Percentiles rank a stretch among this genome's conserved stretches.
Conservation (phyloP, 1,140 invertebrate species). For the Pseudoatta argentina region DNA sequence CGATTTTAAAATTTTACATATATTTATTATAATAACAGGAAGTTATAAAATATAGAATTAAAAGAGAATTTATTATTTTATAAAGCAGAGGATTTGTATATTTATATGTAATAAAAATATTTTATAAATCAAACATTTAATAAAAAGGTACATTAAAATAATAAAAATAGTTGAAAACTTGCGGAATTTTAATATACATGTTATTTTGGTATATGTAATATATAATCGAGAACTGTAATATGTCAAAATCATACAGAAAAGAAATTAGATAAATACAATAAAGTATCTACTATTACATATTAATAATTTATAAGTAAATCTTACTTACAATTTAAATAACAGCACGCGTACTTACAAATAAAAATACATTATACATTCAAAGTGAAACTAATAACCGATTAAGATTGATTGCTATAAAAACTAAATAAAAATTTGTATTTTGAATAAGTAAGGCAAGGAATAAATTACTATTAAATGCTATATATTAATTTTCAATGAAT, state of each 20-base stretch:
- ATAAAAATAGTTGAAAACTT: not conserved
- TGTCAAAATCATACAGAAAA: not conserved
- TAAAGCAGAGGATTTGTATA: not conserved
- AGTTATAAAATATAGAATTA: not conserved
- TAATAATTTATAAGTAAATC: conserved; percentile 13
- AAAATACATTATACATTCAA: not conserved
- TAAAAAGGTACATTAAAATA: not conserved
- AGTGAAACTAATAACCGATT: not conserved
- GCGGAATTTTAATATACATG: not conserved
- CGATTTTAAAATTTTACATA: not conserved
- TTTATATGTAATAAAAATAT: not conserved
- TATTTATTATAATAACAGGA: not conserved
- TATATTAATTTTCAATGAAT: not conserved
- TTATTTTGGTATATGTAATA: not conserved
- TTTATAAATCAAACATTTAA: not conserved
- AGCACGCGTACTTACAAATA: not conserved
- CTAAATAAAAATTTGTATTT: not conserved
- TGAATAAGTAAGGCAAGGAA: not conserved
- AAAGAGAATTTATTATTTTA: not conserved
- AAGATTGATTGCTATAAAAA: not conserved
- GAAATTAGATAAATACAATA: conserved; percentile 1
- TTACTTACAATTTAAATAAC: conserved; percentile 8
- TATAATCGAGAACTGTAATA: not conserved
- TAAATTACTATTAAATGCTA: conserved; percentile 2
- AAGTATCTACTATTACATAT: not conserved